Conservation (phyloP, 2,113 vertebrate genomes). For the Balaenoptera acutorostrata region DNA sequence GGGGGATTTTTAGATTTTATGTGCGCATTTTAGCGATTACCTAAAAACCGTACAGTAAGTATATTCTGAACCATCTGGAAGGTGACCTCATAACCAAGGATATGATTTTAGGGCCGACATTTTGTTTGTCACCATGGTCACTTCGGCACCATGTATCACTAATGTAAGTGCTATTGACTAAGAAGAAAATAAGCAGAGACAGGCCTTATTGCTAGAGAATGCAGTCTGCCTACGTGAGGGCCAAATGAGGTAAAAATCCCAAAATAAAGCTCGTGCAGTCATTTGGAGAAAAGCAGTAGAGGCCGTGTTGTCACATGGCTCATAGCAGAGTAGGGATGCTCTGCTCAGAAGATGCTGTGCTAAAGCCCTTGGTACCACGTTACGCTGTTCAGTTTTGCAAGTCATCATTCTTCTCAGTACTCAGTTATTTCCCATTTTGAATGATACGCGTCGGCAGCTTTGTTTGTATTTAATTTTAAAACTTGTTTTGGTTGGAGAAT, state of each 20-base stretch:
- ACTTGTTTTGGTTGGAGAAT: not conserved
- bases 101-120: not conserved
- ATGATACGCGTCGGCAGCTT: not conserved
- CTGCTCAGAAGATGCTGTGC: accelerated
- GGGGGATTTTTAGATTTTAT: not conserved
- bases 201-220: not conserved
- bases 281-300: not conserved
- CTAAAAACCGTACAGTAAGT: not conserved
- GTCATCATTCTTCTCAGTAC: not conserved
- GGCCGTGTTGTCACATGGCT: not conserved
- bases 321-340: not conserved
- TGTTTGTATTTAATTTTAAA: not conserved
- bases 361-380: not conserved
- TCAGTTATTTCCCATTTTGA: not conserved
- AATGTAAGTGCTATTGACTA: not conserved
- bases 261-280: no score
- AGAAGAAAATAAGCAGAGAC: not conserved
- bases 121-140: not conserved
- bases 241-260: not conserved
- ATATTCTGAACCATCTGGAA: not conserved
- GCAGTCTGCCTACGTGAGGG: accelerated
- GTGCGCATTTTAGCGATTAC: not conserved
- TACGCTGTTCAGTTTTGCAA: not conserved
- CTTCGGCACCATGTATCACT: not conserved
- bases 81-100: not conserved